phyloP scores from a whole-genome alignment of 2,797 vertebrate genomes.

The Fringilla coelebs region DNA sequence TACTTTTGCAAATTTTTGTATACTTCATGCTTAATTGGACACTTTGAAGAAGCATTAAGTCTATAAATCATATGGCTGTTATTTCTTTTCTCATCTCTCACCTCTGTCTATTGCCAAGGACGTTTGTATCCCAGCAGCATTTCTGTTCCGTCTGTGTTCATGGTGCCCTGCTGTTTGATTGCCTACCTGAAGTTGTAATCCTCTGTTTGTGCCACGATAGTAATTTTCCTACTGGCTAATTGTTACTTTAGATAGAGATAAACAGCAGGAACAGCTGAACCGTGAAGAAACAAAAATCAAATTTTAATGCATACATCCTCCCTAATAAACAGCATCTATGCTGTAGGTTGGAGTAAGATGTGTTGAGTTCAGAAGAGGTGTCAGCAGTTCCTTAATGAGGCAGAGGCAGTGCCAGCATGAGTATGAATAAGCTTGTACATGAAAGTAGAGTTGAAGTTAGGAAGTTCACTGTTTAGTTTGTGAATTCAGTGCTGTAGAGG shows the following conservation, averaged over 20 bases:
- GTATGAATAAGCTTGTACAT: neutral
- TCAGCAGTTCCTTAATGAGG: constrained; percentile 35
- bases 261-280: constrained; percentile 11
- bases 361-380: constrained; percentile 15
- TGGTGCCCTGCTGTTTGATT: neutral
- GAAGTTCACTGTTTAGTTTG: neutral
- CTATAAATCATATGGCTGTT: neutral
- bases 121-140: neutral
- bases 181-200: neutral
- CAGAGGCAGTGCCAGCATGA: neutral
- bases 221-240: constrained; percentile 12
- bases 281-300: constrained; percentile 4
- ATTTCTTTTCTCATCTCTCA: neutral
- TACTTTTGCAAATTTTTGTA: neutral
- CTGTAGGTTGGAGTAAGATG: neutral
- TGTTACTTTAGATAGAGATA: neutral
- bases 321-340: neutral
- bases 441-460: neutral
- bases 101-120: neutral
- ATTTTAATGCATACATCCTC: neutral
- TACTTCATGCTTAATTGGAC: neutral
- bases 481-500: neutral
- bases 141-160: neutral
- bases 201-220: neutral
- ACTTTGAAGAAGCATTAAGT: neutral